Conservation (phyloP, 2,888 invertebrate species). For the Formica aserva region DNA sequence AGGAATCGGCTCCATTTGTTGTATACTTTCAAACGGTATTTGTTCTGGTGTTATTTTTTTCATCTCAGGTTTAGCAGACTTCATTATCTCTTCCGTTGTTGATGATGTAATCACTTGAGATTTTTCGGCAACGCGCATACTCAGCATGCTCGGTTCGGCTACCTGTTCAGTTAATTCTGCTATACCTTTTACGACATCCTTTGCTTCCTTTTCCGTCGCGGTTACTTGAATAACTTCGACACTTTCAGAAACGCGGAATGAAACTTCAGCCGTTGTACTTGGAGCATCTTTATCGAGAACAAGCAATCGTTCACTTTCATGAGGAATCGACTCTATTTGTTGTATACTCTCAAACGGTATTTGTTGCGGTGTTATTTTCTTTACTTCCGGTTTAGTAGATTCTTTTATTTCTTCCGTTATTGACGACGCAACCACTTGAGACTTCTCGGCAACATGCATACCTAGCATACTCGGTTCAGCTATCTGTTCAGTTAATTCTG, state of each 20-base stretch:
- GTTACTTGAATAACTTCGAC: constrained; percentile 85
- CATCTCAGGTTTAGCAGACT: constrained; percentile 73
- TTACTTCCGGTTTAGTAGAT: constrained; percentile 75
- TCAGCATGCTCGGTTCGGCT: constrained; percentile 79
- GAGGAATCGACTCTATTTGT: constrained; percentile 80
- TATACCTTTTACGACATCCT: constrained; percentile 83
- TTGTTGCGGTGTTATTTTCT: constrained; percentile 82
- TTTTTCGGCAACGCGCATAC: constrained; percentile 83
- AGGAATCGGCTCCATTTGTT: background rate
- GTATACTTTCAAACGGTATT: constrained; percentile 79
- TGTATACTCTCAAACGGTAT: constrained; percentile 85
- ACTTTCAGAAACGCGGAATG: constrained; percentile 81
- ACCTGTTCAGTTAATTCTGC: constrained; percentile 85
- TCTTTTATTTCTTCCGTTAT: constrained; percentile 77
- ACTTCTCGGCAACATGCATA: background rate
- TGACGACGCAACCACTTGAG: constrained; percentile 72
- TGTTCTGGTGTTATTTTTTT: constrained; percentile 74
- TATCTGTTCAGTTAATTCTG: background rate
- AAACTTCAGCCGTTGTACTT: constrained; percentile 77
- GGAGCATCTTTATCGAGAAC: constrained; percentile 67
- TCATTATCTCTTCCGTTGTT: constrained; percentile 76
- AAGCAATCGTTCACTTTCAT: constrained; percentile 79
- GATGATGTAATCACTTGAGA: constrained; percentile 79
- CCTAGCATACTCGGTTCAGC: constrained; percentile 73
- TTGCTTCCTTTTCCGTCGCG: constrained; percentile 82